Evolutionary conservation across 2,888 invertebrate species (phyloP), one percentile per base, ranked within the genome.

Genomic region (Molorchus minor): DNA sequence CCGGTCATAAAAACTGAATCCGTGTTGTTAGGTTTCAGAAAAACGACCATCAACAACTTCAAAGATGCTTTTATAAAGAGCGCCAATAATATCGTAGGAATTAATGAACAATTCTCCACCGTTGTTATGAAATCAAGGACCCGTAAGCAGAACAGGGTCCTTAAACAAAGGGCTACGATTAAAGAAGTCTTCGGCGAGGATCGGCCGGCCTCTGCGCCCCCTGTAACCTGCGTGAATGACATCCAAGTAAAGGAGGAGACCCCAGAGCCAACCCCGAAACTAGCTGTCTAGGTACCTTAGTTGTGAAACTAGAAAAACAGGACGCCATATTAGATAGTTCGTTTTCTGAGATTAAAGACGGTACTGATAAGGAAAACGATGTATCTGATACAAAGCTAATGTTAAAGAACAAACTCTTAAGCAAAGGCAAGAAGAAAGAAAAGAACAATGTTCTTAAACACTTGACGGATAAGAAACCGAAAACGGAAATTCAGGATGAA

Each of bases 161-260:
- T 86, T 67, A 90, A 91, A 77, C 89, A 89, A 73, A 84, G 89
- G 71, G 91, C 91, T 36, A 90, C 91, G 2, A 92, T 92, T 38
- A 88, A 91, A 68, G 92, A 93, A 80, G 91, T 93, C 1, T 93
- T 93, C 77, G 92, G 92, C 0, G 85, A 85, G 61, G 92, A 93
- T 72, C 83, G 92, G 36, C 92, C 93, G 0, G 92, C 92, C 0
- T 92, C 92, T 0, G 92, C 93, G 0, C 92, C 93, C 0, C 92
- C 93, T 0, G 84, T 85, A 61, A 85, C 88, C 1, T 87, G 85
- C 71, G 82, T 84, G 2, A 83, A 84, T 75, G 67, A 76, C 47
- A 62, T 66, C 10, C 59, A 70, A 36, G 61, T 66, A 40, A 73
- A 72, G 58, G 61, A 66, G 21, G 73, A 72, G 53, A 15, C 49